Base-by-base conservation (phyloP, 1,140 invertebrate genomes). In the Scaptodrosophila lebanonensis region DNA sequence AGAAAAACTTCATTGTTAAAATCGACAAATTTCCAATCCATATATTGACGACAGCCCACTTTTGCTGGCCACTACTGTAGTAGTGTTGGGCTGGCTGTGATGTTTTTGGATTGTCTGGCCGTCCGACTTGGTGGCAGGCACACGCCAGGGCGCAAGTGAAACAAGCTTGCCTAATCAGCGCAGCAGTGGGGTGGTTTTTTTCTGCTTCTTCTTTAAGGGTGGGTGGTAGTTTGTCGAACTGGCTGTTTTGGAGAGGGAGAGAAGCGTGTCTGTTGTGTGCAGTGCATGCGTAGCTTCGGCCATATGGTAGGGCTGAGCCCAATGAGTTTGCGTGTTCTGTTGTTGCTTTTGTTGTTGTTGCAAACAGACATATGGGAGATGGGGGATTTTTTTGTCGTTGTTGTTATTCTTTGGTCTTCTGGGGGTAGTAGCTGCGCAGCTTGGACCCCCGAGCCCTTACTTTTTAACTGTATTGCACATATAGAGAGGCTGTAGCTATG, bases 281-380 rank as follows among this genome's bases (percentile, higher is more conserved):
- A 73, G 73, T 77, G 73, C 73, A 77, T 77, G 73, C 73, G 73
- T 77, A 66, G 57, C 8, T 25, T 3, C 22, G 22, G 22, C 65
- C 65, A 73, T 69, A 75, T 66, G 54, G 47, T n/a, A 32, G 32
- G 6, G 11, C 36, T 39, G 27, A 71, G 67, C 59, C 33, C 18
- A 53, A 32, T 40, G 69, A 40, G 73, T 82, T 82, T 73, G 64
- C 60, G 59, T 71, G 58, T 57, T 30, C 16, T 47, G 29, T 68
- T 38, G 32, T 22, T 30, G n/a, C 29, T 39, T 17, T 49, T 38
- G n/a, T 33, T 43, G 30, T 39, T 25, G 52, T 38, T 50, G 45
- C 35, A 52, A 12, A n/a, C 35, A 16, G 22, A n/a, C 27, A n/a
- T 20, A 43, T 30, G 49, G 66, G 68, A 66, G 66, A 69, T 53